Conservation (phyloP, 2,113 vertebrate genomes). For the Oreochromis spilurus region DNA sequence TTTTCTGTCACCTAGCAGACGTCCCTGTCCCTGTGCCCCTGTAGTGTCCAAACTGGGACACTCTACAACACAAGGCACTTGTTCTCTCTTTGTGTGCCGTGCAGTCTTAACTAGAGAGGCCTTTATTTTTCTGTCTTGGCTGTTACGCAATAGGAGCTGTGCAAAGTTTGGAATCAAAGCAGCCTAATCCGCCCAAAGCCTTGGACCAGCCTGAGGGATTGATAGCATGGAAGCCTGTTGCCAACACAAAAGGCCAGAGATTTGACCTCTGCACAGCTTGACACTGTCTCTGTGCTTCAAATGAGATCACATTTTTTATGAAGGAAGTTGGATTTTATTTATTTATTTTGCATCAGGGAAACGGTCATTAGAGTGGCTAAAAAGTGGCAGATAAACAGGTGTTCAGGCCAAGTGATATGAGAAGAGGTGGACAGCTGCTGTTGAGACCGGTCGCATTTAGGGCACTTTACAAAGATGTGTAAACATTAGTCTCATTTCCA, state of each 20-base stretch:
- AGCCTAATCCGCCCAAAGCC: conserved; percentile 48
- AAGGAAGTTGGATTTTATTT: background rate
- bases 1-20: background rate
- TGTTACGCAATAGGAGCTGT: conserved; percentile 36
- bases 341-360: background rate
- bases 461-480: background rate
- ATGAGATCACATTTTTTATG: background rate
- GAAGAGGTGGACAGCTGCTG: background rate
- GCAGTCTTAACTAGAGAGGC: conserved; percentile 2
- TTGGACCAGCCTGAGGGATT: conserved; percentile 15
- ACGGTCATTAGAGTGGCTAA: background rate
- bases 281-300: background rate
- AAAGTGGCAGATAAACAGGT: background rate
- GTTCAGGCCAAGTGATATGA: background rate
- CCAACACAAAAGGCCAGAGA: conserved; percentile 50
- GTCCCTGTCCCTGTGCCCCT: background rate
- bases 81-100: conserved; percentile 18
- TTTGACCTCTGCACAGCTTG: conserved; percentile 20
- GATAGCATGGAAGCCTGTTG: conserved; percentile 40
- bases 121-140: conserved; percentile 28
- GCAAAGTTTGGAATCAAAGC: conserved; percentile 60
- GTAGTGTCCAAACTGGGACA: conserved; percentile 24
- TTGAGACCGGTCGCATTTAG: background rate
- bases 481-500: background rate
- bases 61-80: conserved; percentile 35